phyloP scores from a whole-genome alignment of 2,888 invertebrate species.

The Melanostoma mellinum region DNA sequence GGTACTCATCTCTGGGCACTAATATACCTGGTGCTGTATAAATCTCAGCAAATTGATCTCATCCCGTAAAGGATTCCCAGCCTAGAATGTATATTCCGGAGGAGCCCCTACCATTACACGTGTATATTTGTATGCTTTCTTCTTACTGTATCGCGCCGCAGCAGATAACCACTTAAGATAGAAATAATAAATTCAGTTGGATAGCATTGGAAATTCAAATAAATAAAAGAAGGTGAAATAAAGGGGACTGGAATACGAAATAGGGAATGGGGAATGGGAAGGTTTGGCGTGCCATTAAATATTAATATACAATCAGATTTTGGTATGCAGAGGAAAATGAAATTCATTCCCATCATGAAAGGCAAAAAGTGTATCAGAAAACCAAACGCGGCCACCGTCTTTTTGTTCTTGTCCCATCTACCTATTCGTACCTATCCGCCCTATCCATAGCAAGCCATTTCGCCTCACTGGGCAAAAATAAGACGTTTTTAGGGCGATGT shows the following conservation, averaged over 20 bases:
- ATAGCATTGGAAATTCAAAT: slow-evolving; percentile 70
- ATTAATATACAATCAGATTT: slow-evolving; percentile 73
- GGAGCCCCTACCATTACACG: neutral
- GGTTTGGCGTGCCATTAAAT: slow-evolving; percentile 55
- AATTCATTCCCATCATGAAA: slow-evolving; percentile 64
- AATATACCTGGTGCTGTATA: slow-evolving; percentile 28
- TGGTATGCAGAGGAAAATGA: slow-evolving; percentile 67
- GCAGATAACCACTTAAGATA: slow-evolving; percentile 69
- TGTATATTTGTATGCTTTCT: slow-evolving; percentile 15
- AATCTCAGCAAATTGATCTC: slow-evolving; percentile 70
- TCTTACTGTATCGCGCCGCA: slow-evolving; percentile 30
- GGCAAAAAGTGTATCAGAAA: slow-evolving; percentile 30
- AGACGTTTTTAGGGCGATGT: slow-evolving; percentile 40
- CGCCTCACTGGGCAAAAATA: slow-evolving; percentile 31
- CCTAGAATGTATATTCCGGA: slow-evolving; percentile 3
- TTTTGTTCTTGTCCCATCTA: too few relatives aligned
- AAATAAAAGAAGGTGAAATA: slow-evolving; percentile 63
- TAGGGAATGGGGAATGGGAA: too few relatives aligned
- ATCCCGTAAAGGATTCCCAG: slow-evolving; percentile 64
- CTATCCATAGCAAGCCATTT: slow-evolving; percentile 7
- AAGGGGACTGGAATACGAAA: neutral
- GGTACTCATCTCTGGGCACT: slow-evolving; percentile 29
- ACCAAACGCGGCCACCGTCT: slow-evolving; percentile 8
- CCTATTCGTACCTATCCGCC: too few relatives aligned
- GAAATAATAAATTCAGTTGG: slow-evolving; percentile 70